These are phyloP conservation scores for Tachycineta bicolor DNA, from an alignment of 2,113 vertebrate genomes.

Conservation along the genomic window DNA sequence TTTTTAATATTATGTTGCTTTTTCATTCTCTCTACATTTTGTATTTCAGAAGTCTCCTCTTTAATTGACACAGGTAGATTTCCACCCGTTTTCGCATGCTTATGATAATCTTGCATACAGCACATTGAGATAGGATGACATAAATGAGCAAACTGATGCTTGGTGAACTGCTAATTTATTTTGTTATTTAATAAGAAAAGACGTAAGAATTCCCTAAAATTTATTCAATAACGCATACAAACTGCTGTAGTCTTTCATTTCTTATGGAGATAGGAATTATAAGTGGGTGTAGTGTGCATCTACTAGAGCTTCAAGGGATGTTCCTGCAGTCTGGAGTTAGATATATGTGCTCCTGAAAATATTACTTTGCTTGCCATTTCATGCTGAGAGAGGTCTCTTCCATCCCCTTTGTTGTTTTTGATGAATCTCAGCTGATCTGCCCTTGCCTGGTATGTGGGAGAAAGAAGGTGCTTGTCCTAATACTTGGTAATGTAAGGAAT, in stretches of 20 bases:
- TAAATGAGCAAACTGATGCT: background rate
- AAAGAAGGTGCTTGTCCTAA: background rate
- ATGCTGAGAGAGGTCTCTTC: background rate
- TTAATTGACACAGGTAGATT: background rate
- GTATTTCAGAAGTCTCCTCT: background rate
- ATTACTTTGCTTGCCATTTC: background rate
- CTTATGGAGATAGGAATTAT: background rate
- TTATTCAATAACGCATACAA: background rate
- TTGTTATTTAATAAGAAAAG: background rate
- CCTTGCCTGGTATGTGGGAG: background rate
- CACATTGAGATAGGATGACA: background rate
- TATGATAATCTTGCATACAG: background rate
- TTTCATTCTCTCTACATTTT: background rate
- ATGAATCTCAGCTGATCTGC: background rate
- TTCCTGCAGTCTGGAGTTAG: background rate
- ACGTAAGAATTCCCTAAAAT: background rate
- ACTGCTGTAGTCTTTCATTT: background rate
- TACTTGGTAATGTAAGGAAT: background rate
- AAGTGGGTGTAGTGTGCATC: background rate
- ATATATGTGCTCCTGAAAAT: background rate
- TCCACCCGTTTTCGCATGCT: background rate
- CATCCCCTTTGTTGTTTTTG: background rate
- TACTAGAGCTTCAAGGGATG: background rate
- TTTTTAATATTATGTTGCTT: background rate
- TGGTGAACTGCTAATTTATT: background rate